Conservation (phyloP, 2,113 vertebrate genomes). For the Erinaceus europaeus region DNA sequence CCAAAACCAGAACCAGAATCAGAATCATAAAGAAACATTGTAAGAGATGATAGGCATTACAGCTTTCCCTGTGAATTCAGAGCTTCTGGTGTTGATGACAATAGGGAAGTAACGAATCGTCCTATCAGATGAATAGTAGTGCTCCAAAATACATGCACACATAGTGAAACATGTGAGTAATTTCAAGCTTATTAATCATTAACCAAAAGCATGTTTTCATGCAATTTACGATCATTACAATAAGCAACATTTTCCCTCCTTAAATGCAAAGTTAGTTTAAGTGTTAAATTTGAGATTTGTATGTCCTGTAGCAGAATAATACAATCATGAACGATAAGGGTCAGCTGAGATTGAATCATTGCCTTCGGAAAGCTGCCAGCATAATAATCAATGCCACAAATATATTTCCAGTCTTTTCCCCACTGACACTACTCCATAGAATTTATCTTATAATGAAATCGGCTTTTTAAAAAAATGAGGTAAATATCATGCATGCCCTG, state of each 20-base stretch:
- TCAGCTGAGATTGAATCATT: neutral
- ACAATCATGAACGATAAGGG: neutral
- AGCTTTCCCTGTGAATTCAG: neutral
- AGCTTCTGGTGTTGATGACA: neutral
- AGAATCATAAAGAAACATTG: neutral
- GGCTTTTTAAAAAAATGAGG: neutral
- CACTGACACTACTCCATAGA: neutral
- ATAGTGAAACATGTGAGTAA: neutral
- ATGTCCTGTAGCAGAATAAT: neutral
- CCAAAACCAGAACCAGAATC: too few species aligned
- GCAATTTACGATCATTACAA: neutral
- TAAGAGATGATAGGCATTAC: neutral
- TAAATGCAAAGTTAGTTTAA: neutral
- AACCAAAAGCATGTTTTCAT: neutral
- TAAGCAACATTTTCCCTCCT: neutral
- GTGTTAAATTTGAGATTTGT: neutral
- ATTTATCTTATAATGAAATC: constrained; percentile 30
- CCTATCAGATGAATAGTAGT: neutral
- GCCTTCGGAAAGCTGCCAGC: neutral
- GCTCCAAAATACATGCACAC: neutral
- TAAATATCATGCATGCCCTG: neutral
- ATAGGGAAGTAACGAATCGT: neutral
- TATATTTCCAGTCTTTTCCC: neutral
- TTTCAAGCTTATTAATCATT: neutral
- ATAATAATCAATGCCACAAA: neutral